A percentile compares a stretch with the other conserved stretches of the same genome.
These are phyloP conservation scores for Cyprinus carpio DNA, from an alignment of 2,113 vertebrate genomes.

Conservation along the genomic window DNA sequence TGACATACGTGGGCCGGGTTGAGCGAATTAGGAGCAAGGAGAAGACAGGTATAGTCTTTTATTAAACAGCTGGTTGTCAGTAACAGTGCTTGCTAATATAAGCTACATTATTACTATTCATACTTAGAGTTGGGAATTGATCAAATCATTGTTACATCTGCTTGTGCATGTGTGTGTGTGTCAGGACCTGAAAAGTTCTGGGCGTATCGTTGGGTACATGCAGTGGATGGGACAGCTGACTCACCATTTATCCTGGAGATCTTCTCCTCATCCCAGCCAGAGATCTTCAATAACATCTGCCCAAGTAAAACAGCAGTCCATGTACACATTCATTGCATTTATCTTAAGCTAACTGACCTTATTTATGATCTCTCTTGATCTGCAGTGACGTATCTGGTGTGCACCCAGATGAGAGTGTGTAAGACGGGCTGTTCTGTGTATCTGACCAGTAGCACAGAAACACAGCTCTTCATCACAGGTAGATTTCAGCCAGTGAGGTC, in stretches of 20 bases:
- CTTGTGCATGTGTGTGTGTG: slow-evolving; percentile 28
- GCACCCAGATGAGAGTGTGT: slow-evolving; percentile 91
- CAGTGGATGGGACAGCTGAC: slow-evolving; percentile 83
- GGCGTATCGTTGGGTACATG: slow-evolving; percentile 89
- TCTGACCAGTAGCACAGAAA: slow-evolving; percentile 90
- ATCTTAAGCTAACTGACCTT: not conserved
- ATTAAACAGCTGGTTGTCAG: not conserved
- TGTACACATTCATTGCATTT: not conserved
- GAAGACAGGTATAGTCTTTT: slow-evolving; percentile 62
- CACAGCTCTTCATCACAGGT: slow-evolving; percentile 85
- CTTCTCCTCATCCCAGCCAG: slow-evolving; percentile 90
- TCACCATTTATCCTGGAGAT: slow-evolving; percentile 87
- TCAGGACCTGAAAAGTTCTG: slow-evolving; percentile 86
- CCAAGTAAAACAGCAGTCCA: slow-evolving; percentile 77
- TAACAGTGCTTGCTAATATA: not conserved
- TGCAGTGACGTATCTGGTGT: slow-evolving; percentile 82
- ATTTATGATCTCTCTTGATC: not conserved
- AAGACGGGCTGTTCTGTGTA: slow-evolving; percentile 72
- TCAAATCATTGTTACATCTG: not conserved
- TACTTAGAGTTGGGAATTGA: not conserved
- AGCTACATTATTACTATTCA: not conserved
- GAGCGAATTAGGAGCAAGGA: slow-evolving; percentile 83
- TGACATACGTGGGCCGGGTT: slow-evolving; percentile 87
- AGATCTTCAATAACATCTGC: slow-evolving; percentile 85
- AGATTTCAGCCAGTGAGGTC: slow-evolving; percentile 28